phyloP scores from a whole-genome alignment of 2,888 invertebrate species.

The Polymixis lichenea region DNA sequence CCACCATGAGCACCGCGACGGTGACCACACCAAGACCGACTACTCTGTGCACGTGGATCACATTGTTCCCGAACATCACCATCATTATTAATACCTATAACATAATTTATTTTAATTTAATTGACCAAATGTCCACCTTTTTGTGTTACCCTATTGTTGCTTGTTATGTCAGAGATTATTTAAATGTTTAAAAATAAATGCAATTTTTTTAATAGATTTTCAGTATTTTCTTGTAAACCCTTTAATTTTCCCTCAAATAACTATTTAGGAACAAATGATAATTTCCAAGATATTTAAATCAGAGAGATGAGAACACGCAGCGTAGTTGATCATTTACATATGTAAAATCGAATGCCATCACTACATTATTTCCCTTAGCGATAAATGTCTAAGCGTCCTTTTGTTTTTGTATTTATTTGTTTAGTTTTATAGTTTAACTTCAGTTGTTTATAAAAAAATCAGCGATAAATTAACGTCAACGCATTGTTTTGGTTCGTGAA shows the following conservation, averaged over 20 bases:
- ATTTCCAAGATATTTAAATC: not conserved
- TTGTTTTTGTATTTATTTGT: no score
- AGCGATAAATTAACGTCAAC: no score
- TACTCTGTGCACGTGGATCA: constrained; percentile 86
- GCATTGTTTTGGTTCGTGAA: no score
- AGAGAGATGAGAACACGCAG: no score
- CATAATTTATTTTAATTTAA: constrained; percentile 1
- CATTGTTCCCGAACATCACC: constrained; percentile 62
- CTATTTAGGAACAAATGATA: not conserved
- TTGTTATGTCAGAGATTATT: not conserved
- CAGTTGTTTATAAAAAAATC: no score
- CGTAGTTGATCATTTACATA: no score
- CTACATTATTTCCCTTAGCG: no score
- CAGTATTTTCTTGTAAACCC: not conserved
- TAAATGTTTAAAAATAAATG: not conserved
- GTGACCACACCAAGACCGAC: constrained; percentile 89
- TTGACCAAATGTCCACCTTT: not conserved
- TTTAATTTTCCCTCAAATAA: not conserved
- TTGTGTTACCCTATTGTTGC: not conserved
- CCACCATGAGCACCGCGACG: constrained; percentile 87
- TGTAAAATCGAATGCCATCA: no score
- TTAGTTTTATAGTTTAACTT: no score
- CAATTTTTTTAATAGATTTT: not conserved
- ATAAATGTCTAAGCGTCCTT: no score
- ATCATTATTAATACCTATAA: constrained; percentile 36